These are phyloP conservation scores for Drosophila mercatorum DNA, from an alignment of 2,888 invertebrate species.

Conservation along the genomic window DNA sequence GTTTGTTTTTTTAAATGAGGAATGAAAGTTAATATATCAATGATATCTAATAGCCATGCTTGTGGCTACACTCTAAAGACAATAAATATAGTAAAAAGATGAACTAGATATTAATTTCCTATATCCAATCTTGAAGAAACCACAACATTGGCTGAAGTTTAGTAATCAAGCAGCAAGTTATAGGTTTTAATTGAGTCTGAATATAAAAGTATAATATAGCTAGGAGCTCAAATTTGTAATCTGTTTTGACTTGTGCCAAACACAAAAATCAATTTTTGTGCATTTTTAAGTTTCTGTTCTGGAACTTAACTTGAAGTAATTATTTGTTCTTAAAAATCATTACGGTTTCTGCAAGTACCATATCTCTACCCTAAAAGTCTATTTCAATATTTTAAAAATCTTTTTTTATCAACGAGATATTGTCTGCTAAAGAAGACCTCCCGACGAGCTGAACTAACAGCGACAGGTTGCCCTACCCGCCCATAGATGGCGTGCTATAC, in stretches of 20 bases:
- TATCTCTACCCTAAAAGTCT: neutral
- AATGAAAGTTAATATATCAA: slow-evolving; percentile 4
- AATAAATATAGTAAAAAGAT: neutral
- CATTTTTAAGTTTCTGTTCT: neutral
- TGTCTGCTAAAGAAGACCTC: neutral
- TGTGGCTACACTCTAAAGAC: neutral
- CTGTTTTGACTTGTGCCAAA: neutral
- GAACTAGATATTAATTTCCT: neutral
- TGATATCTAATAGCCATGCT: neutral
- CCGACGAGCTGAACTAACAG: neutral
- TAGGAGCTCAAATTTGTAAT: neutral
- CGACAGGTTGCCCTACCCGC: neutral
- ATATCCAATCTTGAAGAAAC: neutral
- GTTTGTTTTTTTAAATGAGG: neutral
- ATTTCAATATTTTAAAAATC: neutral
- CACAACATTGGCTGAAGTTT: neutral
- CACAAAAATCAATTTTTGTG: neutral
- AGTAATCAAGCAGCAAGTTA: neutral
- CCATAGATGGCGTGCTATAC: neutral
- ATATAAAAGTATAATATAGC: neutral
- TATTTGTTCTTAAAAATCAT: neutral
- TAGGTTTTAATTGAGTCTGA: neutral
- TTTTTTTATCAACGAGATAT: neutral
- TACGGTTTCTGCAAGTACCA: too few species aligned
- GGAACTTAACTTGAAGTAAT: neutral